Evolutionary conservation across 2,797 vertebrate species (phyloP).

Genomic region (Sebastes jordani): DNA sequence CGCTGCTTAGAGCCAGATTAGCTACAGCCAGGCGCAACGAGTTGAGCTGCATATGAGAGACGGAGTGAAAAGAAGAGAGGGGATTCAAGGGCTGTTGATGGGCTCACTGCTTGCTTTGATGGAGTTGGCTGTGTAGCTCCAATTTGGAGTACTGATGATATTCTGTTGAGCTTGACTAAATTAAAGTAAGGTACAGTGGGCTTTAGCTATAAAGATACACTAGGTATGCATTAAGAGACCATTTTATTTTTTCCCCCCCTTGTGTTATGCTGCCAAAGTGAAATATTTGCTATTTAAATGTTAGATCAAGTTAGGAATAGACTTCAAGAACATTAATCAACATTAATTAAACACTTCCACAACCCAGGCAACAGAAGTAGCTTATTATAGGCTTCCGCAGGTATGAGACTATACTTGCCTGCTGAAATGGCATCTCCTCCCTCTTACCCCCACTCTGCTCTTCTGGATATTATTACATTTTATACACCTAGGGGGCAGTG

Average conservation of each 20-base stretch:
- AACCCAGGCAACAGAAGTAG: neutral
- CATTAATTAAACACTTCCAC: slow-evolving; percentile 21
- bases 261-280: neutral
- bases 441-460: neutral
- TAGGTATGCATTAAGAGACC: neutral
- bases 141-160: slow-evolving; percentile 4
- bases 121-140: slow-evolving; percentile 25
- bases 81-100: slow-evolving; percentile 42
- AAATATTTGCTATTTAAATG: neutral
- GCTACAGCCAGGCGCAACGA: slow-evolving; percentile 57
- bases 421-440: slow-evolving; percentile 19
- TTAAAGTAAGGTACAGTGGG: neutral
- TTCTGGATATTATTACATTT: slow-evolving; percentile 20
- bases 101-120: slow-evolving; percentile 29
- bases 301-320: slow-evolving; percentile 5
- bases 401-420: slow-evolving; percentile 10
- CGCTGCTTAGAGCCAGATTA: slow-evolving; percentile 65
- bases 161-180: slow-evolving; percentile 11
- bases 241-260: neutral
- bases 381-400: slow-evolving; percentile 15
- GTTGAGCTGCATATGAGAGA: slow-evolving; percentile 50
- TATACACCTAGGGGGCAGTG: slow-evolving; percentile 80
- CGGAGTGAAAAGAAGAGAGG: slow-evolving; percentile 17
- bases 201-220: neutral
- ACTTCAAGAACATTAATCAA: slow-evolving; percentile 24